Evolutionary conservation across 2,113 vertebrate species (phyloP).

Genomic region (Chionodraco myersi): DNA sequence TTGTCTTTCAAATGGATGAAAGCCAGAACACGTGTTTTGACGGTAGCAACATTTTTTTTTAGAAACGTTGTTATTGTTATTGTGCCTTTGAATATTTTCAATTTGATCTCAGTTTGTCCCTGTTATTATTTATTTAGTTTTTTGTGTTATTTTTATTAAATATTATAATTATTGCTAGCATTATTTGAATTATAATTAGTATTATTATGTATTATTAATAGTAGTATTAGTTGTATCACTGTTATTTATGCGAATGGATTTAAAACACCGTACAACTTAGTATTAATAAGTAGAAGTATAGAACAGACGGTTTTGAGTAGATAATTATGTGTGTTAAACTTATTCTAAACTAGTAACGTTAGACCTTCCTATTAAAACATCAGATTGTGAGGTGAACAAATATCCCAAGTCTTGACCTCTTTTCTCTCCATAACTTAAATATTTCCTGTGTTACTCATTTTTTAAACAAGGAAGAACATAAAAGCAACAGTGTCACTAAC

Average conservation of each 20-base stretch:
- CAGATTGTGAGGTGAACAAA: not conserved
- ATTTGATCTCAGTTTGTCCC: not conserved
- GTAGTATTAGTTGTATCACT: too few species aligned
- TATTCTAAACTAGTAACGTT: constrained; percentile 37
- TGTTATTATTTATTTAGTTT: too few species aligned
- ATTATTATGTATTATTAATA: not conserved
- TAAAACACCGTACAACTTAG: not conserved
- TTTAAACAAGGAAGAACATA: not conserved
- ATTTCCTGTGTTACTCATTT: not conserved
- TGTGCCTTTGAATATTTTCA: not conserved
- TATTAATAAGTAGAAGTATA: not conserved
- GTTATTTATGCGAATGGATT: not conserved
- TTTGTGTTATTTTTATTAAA: too few species aligned
- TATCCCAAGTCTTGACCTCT: not conserved
- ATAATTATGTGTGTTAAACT: not conserved
- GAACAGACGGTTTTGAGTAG: not conserved
- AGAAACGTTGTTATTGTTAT: not conserved
- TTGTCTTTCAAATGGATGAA: not conserved
- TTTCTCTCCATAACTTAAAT: not conserved
- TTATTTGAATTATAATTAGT: not conserved
- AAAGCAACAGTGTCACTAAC: not conserved
- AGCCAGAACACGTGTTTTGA: not conserved
- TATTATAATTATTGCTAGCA: too few species aligned
- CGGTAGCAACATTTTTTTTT: not conserved
- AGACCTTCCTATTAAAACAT: too few species aligned